Percentiles rank a stretch among this genome's conserved stretches.
Evolutionary conservation across 2,797 vertebrate species (phyloP).

Genomic region (Allobates femoralis): DNA sequence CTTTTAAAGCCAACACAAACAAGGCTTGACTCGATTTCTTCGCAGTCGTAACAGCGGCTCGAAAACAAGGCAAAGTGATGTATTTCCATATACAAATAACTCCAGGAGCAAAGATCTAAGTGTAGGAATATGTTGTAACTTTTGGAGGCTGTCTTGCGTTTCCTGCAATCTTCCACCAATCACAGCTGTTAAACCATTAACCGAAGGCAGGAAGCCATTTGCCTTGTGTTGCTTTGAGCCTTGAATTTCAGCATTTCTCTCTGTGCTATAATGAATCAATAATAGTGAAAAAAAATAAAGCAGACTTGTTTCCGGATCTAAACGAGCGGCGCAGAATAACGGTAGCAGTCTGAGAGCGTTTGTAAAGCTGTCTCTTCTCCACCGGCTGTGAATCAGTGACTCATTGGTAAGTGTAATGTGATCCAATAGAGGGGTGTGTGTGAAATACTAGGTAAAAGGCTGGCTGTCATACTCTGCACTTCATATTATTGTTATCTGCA

Average conservation of each 20-base stretch:
- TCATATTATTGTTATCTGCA: slow-evolving; percentile 23
- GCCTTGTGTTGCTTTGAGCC: slow-evolving; percentile 8
- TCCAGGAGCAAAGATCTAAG: neutral
- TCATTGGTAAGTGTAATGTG: slow-evolving; percentile 41
- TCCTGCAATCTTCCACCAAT: slow-evolving; percentile 30
- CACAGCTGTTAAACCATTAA: slow-evolving; percentile 33
- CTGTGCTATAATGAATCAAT: slow-evolving; percentile 11
- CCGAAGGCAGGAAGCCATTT: slow-evolving; percentile 38
- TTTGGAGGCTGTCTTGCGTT: neutral
- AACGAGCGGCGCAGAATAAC: neutral
- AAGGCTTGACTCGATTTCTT: neutral
- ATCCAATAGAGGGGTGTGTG: slow-evolving; percentile 38
- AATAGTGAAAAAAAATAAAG: slow-evolving; percentile 12
- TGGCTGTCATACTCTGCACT: slow-evolving; percentile 19
- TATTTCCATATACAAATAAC: neutral
- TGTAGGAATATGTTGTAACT: slow-evolving; percentile 1
- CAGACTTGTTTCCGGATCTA: slow-evolving; percentile 17
- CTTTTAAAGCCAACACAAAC: neutral
- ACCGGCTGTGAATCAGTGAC: slow-evolving; percentile 17
- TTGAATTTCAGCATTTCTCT: slow-evolving; percentile 13
- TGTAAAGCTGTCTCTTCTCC: slow-evolving; percentile 24
- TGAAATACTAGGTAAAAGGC: slow-evolving; percentile 5
- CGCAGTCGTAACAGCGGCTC: neutral
- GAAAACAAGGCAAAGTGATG: neutral
- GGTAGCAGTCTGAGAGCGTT: slow-evolving; percentile 10